phyloP scores from a whole-genome alignment of 2,797 vertebrate genomes.

The Peromyscus melanophrys region DNA sequence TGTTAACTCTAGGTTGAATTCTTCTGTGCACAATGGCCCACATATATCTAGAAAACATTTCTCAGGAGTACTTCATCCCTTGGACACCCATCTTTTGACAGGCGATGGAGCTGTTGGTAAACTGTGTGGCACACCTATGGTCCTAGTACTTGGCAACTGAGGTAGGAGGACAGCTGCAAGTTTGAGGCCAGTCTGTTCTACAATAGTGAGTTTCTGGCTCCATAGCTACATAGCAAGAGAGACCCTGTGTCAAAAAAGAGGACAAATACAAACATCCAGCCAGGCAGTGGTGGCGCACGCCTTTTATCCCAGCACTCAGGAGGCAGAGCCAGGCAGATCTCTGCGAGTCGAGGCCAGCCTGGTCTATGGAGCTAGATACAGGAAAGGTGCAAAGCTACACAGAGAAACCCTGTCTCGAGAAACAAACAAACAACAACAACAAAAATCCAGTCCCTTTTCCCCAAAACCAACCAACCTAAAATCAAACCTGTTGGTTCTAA shows the following conservation, averaged over 20 bases:
- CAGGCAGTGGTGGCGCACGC: too few species aligned
- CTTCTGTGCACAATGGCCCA: background rate
- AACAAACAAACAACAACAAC: too few species aligned
- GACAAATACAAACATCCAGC: background rate
- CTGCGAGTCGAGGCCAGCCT: too few species aligned
- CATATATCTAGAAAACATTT: constrained; percentile 47
- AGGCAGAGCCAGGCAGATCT: too few species aligned
- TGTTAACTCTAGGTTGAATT: background rate
- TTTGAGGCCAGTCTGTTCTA: background rate
- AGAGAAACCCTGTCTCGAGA: too few species aligned
- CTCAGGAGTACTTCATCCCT: background rate
- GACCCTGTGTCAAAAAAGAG: background rate
- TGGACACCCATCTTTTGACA: constrained; percentile 11
- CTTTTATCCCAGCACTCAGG: too few species aligned
- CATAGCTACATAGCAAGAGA: background rate
- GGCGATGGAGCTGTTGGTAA: background rate
- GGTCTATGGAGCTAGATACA: too few species aligned
- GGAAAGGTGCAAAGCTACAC: too few species aligned
- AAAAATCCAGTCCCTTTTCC: background rate
- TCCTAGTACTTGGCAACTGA: background rate
- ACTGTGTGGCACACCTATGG: background rate
- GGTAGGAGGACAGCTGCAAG: background rate
- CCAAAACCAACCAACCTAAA: background rate
- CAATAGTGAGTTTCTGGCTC: background rate
- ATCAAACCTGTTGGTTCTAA: background rate